Evolutionary conservation across 2,113 vertebrate genomes (phyloP).

Genomic region (Dromiciops gliroides): DNA sequence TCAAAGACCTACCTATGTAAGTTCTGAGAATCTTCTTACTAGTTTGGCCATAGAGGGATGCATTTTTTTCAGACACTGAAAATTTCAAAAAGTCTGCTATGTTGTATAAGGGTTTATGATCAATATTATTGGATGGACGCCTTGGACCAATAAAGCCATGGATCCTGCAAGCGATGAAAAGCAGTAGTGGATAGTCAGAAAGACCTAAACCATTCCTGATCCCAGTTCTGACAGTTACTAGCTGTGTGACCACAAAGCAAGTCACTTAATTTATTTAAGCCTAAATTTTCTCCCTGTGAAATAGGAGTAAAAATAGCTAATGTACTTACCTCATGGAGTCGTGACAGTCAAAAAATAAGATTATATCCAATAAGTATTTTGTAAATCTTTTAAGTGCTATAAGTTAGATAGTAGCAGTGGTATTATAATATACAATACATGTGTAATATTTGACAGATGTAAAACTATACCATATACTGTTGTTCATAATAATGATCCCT

Average conservation of each 20-base stretch:
- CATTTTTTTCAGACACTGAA: not conserved
- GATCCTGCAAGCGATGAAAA: not conserved
- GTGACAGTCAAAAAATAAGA: not conserved
- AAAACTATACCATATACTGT: not conserved
- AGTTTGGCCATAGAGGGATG: not conserved
- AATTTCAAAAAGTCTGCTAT: not conserved
- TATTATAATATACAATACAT: not conserved
- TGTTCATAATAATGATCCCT: not conserved
- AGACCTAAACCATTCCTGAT: not conserved
- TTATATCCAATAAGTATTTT: not conserved
- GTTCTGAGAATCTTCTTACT: not conserved
- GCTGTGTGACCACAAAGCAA: not conserved
- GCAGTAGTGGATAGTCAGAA: not conserved
- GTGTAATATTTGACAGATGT: not conserved
- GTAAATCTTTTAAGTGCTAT: not conserved
- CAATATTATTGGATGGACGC: not conserved
- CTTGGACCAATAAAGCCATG: too few species aligned
- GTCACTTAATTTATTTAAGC: not conserved
- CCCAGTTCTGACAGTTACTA: not conserved
- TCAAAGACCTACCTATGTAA: not conserved
- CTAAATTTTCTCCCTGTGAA: not conserved
- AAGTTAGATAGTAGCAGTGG: not conserved
- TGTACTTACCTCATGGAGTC: not conserved
- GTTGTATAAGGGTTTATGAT: not conserved
- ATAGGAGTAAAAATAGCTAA: not conserved